These are phyloP conservation scores for Ennomos fuscantarius DNA, from an alignment of 2,888 invertebrate species.

Conservation along the genomic window DNA sequence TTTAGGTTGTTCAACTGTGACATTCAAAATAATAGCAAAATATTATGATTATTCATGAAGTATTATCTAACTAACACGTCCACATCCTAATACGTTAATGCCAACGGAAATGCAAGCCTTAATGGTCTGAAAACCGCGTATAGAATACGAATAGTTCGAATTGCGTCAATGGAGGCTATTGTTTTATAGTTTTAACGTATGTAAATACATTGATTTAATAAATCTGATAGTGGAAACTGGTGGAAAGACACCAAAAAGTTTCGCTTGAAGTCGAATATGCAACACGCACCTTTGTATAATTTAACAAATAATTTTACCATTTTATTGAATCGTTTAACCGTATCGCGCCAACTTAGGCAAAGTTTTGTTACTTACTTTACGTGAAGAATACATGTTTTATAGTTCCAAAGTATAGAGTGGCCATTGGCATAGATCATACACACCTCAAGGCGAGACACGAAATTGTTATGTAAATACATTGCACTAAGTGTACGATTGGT, in stretches of 20 bases:
- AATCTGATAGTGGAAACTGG: conserved; percentile 31
- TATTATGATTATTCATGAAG: conserved; percentile 60
- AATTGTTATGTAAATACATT: conserved; percentile 74
- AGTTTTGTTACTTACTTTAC: conserved; percentile 1
- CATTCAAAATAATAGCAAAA: conserved; percentile 24
- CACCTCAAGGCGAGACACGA: conserved; percentile 62
- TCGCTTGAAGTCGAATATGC: not conserved
- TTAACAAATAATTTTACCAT: conserved; percentile 18
- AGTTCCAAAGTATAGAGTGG: conserved; percentile 15
- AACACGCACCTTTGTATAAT: conserved; percentile 10
- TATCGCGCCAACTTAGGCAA: not conserved
- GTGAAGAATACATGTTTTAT: conserved; percentile 22
- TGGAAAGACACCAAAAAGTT: conserved; percentile 3
- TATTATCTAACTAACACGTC: conserved; percentile 72
- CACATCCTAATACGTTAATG: conserved; percentile 60
- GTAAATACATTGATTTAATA: conserved; percentile 15
- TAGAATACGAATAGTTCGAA: conserved; percentile 60
- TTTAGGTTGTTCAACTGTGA: conserved; percentile 13
- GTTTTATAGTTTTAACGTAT: conserved; percentile 33
- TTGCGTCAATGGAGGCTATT: conserved; percentile 58
- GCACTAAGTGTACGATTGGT: conserved; percentile 50
- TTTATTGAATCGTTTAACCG: conserved; percentile 2
- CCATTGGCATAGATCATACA: conserved; percentile 27
- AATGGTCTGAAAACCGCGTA: conserved; percentile 63
- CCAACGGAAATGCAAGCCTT: conserved; percentile 72